Base-by-base conservation (phyloP, 1,140 invertebrate species). In the Scaptomyza montana region DNA sequence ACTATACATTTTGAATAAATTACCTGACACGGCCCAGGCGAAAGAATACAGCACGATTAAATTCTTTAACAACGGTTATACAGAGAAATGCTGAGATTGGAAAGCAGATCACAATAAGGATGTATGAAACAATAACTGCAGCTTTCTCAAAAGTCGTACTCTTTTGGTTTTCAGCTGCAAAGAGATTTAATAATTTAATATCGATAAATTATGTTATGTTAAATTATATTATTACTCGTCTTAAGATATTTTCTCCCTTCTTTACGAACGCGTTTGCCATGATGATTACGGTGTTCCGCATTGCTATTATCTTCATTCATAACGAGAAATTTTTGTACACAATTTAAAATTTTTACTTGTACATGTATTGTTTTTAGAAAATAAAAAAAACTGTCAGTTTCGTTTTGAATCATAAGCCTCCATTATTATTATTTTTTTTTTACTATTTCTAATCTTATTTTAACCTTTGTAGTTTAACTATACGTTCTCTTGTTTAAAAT, bases 31-130 rank as follows among this genome's bases (percentile, higher is more conserved):
- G 93, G 6, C 97, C 97, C 12, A 98, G 92, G 33, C 97, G 94
- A 85, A 98, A 97, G 90, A 98, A 97, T 5, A 98, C 96, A 1
- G 96, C 96, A 70, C 97, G 93, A 85, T 97, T 95, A 77, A 96
- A 97, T 89, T 98, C 97, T 12, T 43, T 43, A 1, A 50, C 16
- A 1, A 91, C 67, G 0, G 60, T 41, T 93, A 96, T 95, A 79
- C 95, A 96, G 90, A 96, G 94, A 90, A 95, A 96, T 13, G 97
- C 89, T 6, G 96, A 97, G 82, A 97, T 94, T 2, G 97, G 97
- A 62, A 98, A 94, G 0, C 96, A 97, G 9, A 96, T 80, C 57
- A 97, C 93, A 47, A 97, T 93, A 3, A 97, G 89, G 10, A 96
- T 66, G 66, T 96, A 93, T 12, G 97, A 97, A 36, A 96, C 92